A percentile compares a stretch with the other conserved stretches of the same genome.
Conservation (phyloP, 2,113 vertebrate species). For the Microcebus lehilahytsara region DNA sequence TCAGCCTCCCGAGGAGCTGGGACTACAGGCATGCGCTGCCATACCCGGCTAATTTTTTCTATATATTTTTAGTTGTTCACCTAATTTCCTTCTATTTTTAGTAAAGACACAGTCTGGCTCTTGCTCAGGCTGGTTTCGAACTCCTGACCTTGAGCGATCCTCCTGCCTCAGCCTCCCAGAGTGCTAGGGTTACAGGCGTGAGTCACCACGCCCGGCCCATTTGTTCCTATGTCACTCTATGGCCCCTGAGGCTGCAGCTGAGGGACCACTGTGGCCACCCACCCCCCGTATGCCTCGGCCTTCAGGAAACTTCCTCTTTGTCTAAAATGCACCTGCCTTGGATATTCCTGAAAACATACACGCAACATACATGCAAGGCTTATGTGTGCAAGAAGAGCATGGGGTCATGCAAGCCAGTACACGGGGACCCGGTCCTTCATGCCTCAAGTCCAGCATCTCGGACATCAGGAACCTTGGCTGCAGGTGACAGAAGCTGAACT, state of each 20-base stretch:
- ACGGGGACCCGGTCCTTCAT: not conserved
- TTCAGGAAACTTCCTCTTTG: not conserved
- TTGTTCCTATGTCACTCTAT: not conserved
- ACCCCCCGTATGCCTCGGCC: accelerated
- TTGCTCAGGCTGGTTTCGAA: too few species aligned
- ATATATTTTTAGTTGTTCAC: too few species aligned
- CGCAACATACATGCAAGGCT: too few species aligned
- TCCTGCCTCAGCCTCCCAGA: too few species aligned
- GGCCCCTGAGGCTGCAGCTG: not conserved
- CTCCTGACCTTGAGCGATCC: too few species aligned
- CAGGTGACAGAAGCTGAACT: not conserved
- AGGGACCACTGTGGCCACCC: not conserved
- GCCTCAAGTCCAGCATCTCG: not conserved
- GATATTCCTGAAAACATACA: not conserved
- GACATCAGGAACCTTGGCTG: not conserved
- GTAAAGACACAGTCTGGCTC: too few species aligned
- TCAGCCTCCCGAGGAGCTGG: too few species aligned
- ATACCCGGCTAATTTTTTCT: too few species aligned
- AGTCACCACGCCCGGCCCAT: not conserved
- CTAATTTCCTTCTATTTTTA: too few species aligned
- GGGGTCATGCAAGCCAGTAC: not conserved
- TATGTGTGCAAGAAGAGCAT: too few species aligned
- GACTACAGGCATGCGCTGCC: too few species aligned
- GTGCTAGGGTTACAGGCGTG: too few species aligned
- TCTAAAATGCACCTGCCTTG: not conserved